Evolutionary conservation across 2,888 invertebrate species (phyloP).

Genomic region (Diarsia mendica): DNA sequence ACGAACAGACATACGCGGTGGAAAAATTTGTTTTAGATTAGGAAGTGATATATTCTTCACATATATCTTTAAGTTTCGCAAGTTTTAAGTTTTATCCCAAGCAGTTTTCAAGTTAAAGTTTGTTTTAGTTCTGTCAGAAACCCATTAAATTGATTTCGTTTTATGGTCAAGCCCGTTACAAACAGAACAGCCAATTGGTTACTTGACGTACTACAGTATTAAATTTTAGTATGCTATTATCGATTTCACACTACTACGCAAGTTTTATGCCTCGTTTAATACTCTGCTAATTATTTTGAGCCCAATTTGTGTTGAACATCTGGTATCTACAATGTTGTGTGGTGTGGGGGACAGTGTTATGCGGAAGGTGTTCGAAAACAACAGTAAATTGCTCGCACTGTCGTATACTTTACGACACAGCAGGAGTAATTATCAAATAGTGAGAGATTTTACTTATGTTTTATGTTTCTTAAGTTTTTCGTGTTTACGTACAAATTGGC

Average conservation of each 20-base stretch:
- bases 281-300: conserved; percentile 80
- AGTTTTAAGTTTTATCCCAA: neutral
- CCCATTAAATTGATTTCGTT: conserved; percentile 58
- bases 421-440: conserved; percentile 41
- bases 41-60: neutral
- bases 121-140: conserved; percentile 43
- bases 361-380: conserved; percentile 48
- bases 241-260: conserved; percentile 76
- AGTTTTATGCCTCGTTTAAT: conserved; percentile 80
- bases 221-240: conserved; percentile 77
- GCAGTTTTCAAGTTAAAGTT: conserved; percentile 21
- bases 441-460: conserved; percentile 33
- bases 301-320: conserved; percentile 63
- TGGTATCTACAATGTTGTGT: conserved; percentile 56
- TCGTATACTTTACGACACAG: conserved; percentile 56
- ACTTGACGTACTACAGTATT: conserved; percentile 59
- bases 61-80: conserved; percentile 8
- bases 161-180: conserved; percentile 57
- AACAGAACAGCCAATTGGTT: conserved; percentile 58
- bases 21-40: no score
- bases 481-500: conserved; percentile 18
- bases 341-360: conserved; percentile 27
- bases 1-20: no score
- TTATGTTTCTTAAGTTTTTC: conserved; percentile 3
- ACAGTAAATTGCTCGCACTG: conserved; percentile 46